phyloP scores from a whole-genome alignment of 2,888 invertebrate species.

The Drosophila atripex region DNA sequence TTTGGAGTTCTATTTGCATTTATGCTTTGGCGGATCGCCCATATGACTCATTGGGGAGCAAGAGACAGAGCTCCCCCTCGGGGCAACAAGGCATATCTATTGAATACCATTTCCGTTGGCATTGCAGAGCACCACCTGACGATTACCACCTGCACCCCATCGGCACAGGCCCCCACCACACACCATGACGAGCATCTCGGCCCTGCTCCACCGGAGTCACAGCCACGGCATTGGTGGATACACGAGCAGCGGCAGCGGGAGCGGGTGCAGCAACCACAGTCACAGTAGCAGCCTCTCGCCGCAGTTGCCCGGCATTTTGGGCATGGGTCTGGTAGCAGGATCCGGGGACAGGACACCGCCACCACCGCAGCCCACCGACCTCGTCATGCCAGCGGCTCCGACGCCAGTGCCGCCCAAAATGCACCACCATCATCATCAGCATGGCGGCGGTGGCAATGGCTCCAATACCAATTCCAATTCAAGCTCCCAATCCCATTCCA shows the following conservation, averaged over 20 bases:
- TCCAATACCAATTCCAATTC: conserved; percentile 20
- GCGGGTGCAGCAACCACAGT: conserved; percentile 54
- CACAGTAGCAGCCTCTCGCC: conserved; percentile 71
- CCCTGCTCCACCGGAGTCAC: conserved; percentile 70
- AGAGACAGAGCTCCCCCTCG: conserved; percentile 8
- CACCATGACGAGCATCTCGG: conserved; percentile 72
- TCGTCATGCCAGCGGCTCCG: conserved; percentile 39
- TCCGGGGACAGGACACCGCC: conserved; percentile 37
- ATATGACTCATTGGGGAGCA: conserved; percentile 34
- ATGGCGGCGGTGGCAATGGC: conserved; percentile 25
- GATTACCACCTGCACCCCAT: conserved; percentile 23
- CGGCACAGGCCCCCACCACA: conserved; percentile 9
- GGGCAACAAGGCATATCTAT: conserved; percentile 67
- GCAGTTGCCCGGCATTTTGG: conserved; percentile 53
- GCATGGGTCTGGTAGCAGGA: conserved; percentile 46
- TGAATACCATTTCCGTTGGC: conserved; percentile 66
- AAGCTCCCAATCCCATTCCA: conserved; percentile 32
- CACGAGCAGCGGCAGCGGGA: conserved; percentile 66
- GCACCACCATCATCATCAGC: conserved; percentile 35
- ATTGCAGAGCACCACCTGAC: conserved; percentile 64
- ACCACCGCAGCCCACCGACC: conserved; percentile 49
- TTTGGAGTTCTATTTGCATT: background rate
- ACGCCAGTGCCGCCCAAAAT: conserved; percentile 23
- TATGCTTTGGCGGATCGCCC: background rate
- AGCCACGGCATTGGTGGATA: conserved; percentile 61